These are phyloP conservation scores for Cromileptes altivelis DNA, from an alignment of 2,113 vertebrate genomes.

Conservation along the genomic window DNA sequence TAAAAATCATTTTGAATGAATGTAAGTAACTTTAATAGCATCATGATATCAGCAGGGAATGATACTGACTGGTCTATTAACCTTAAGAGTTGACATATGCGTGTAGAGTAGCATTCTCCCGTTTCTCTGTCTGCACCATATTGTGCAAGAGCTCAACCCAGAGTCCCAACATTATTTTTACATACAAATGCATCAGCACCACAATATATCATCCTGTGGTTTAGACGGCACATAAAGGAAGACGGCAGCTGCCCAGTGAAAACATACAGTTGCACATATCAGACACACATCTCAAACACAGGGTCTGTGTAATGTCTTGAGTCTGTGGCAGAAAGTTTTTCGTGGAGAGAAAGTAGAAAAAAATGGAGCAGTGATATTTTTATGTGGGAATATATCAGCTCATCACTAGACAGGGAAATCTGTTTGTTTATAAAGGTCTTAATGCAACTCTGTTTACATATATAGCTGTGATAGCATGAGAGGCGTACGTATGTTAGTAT, in stretches of 20 bases:
- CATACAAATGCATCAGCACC: constrained; percentile 23
- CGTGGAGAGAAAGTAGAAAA: neutral
- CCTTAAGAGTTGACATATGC: neutral
- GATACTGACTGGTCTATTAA: constrained; percentile 3
- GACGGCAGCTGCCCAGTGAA: constrained; percentile 56
- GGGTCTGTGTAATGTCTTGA: constrained; percentile 44
- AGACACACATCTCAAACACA: constrained; percentile 46
- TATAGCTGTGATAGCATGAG: neutral
- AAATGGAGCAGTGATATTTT: constrained; percentile 19
- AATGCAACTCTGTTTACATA: constrained; percentile 37
- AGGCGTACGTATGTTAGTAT: neutral
- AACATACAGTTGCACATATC: constrained; percentile 63
- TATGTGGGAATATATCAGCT: constrained; percentile 43
- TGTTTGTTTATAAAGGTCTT: neutral
- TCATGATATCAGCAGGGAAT: neutral
- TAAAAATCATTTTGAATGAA: neutral
- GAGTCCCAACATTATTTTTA: constrained; percentile 6
- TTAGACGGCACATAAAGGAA: constrained; percentile 23
- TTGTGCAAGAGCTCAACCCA: constrained; percentile 16
- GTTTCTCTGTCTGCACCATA: neutral
- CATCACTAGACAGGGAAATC: neutral
- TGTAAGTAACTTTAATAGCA: neutral
- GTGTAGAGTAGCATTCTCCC: neutral
- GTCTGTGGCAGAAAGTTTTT: constrained; percentile 30
- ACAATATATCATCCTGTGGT: constrained; percentile 43